A percentile compares a stretch with the other conserved stretches of the same genome.
These are phyloP conservation scores for Indicator indicator DNA, from an alignment of 2,113 vertebrate species.

Conservation along the genomic window DNA sequence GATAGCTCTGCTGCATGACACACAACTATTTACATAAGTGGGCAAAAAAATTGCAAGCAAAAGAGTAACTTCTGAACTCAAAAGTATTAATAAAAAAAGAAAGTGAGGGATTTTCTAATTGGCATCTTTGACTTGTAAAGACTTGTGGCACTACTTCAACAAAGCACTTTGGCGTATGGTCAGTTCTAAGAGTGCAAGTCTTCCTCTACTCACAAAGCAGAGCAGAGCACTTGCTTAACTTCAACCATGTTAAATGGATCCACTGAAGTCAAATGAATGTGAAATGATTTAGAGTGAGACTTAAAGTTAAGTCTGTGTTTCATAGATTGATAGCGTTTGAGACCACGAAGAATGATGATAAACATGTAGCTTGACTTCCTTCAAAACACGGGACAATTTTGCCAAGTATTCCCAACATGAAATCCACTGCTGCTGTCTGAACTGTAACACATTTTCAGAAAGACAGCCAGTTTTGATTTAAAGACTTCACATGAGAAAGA, in stretches of 20 bases:
- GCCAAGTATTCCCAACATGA: background rate
- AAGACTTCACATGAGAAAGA: background rate
- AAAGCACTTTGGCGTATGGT: background rate
- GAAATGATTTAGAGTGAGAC: background rate
- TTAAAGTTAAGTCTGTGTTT: background rate
- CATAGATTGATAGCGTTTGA: background rate
- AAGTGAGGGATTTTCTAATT: background rate
- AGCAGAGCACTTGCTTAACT: background rate
- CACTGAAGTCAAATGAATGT: background rate
- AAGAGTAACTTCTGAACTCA: background rate
- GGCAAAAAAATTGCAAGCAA: background rate
- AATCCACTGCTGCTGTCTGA: background rate
- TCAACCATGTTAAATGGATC: background rate
- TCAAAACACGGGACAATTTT: background rate
- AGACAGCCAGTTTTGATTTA: background rate
- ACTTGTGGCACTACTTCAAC: background rate
- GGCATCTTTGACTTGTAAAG: background rate
- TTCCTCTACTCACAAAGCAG: background rate
- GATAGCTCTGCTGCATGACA: background rate
- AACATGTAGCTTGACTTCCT: background rate
- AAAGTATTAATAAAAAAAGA: background rate
- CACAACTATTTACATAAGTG: fast-evolving
- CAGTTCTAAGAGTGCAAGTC: background rate
- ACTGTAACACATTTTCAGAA: background rate
- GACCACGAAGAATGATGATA: background rate